Base-by-base conservation (phyloP, 2,113 vertebrate genomes). In the Indicator indicator region DNA sequence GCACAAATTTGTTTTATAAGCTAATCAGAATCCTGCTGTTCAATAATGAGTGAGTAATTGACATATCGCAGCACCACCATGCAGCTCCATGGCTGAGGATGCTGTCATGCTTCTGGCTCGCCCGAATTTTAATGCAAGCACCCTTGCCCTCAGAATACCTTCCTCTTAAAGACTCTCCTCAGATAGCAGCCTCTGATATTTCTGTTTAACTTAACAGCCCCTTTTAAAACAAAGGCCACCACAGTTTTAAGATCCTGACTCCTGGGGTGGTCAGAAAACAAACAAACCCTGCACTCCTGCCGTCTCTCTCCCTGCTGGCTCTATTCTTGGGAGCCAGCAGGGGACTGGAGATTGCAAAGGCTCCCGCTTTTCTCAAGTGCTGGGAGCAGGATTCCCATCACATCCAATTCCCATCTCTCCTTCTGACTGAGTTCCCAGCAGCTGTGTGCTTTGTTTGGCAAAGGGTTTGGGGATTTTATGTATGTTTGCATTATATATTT, bases 31-130 rank as follows among this genome's bases (percentile, higher is more conserved):
- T 93, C 91, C 95, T 95, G 83, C 91, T 96, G 94, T 88, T 96
- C 96, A 93, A 90, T 96, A 95, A 96, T 95, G 86, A 96, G 96
- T 96, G 96, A 97, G 94, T 96, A 97, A 97, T 96, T 96, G 95
- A 93, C 95, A 81, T 36, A 86, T 95, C 70, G 0, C 94, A 69
- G 94, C 88, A 90, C 76, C 0, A 0, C 85, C 83, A 83, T 1
- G 19, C 72, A 74, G 80, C 83, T 83, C 85, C 12, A 0, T 68
- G 88, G 90, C 72, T 88, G 70, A 36, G 72, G 89, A 62, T 91
- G 89, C 79, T 86, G 86, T 78, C 82, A 6, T 9, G 75, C 74
- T 88, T 23, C 10, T 2, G 0, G 28, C 71, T 69, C 4, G 0
- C 90, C 67, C 11, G 0, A 76, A 84, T 88, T 90, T 18, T 11